Conservation (phyloP, 2,888 invertebrate species). For the Venusia cambrica region DNA sequence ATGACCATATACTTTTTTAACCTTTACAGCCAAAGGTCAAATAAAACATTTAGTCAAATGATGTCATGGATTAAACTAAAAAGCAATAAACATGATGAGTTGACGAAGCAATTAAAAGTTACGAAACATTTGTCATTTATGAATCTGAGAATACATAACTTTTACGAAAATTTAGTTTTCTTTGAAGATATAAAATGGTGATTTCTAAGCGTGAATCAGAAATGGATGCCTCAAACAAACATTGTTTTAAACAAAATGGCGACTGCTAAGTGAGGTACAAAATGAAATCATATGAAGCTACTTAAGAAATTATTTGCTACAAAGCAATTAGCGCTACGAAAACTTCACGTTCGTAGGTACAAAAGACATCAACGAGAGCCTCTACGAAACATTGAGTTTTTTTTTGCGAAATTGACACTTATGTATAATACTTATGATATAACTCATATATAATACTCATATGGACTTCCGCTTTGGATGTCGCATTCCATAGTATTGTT, state of each 20-base stretch:
- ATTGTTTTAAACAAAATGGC: no score
- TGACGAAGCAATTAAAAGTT: constrained; percentile 17
- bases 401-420: constrained; percentile 13
- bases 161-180: constrained; percentile 1
- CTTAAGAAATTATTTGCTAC: no score
- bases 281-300: no score
- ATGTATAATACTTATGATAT: constrained; percentile 1
- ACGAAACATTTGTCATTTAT: constrained; percentile 6
- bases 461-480: constrained; percentile 22
- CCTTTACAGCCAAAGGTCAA: constrained; percentile 13
- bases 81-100: constrained; percentile 14
- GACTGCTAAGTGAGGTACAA: no score
- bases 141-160: not conserved
- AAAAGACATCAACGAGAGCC: constrained; percentile 40
- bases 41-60: constrained; percentile 11
- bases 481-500: constrained; percentile 24
- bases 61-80: constrained; percentile 14
- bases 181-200: no score
- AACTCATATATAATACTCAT: no score
- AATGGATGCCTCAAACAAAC: no score
- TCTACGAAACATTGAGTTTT: constrained; percentile 12
- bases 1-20: constrained; percentile 1
- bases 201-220: no score
- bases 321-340: no score
- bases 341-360: constrained; percentile 27